A percentile compares a stretch with the other conserved stretches of the same genome.
These are phyloP conservation scores for Crotalus adamanteus DNA, from an alignment of 2,797 vertebrate genomes.

Conservation along the genomic window DNA sequence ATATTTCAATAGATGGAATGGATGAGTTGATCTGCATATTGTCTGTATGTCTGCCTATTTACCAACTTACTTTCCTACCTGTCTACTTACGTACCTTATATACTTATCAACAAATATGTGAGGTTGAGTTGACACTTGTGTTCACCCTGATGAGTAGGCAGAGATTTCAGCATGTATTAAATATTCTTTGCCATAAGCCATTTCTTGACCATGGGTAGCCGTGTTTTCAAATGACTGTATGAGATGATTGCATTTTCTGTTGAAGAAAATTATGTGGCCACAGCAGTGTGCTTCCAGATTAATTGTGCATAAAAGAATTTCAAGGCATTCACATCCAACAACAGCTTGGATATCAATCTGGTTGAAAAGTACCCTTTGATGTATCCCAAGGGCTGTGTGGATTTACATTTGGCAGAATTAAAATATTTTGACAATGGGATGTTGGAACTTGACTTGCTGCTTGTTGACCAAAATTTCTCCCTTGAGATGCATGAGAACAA, in stretches of 20 bases:
- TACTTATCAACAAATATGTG: not conserved
- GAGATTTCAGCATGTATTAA: no score
- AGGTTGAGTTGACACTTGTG: not conserved
- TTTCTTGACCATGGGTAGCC: not conserved
- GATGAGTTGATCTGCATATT: not conserved
- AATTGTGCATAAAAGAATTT: slow-evolving; percentile 6
- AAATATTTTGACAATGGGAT: slow-evolving; percentile 11
- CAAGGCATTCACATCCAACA: not conserved
- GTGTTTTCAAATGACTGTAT: not conserved
- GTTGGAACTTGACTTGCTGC: not conserved
- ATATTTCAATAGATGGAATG: not conserved
- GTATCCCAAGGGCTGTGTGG: not conserved
- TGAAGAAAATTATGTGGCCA: not conserved
- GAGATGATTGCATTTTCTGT: not conserved
- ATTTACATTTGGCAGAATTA: slow-evolving; percentile 6
- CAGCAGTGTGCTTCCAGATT: not conserved
- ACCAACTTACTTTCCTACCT: not conserved
- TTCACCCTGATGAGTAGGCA: not conserved
- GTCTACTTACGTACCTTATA: not conserved
- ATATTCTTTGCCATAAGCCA: not conserved
- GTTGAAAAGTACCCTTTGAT: not conserved
- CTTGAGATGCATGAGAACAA: not conserved
- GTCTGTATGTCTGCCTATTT: not conserved
- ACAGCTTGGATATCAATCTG: slow-evolving; percentile 24
- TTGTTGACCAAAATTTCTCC: slow-evolving; percentile 4